Evolutionary conservation across 1,140 invertebrate genomes (phyloP).

Genomic region (Meloidogyne exigua): DNA sequence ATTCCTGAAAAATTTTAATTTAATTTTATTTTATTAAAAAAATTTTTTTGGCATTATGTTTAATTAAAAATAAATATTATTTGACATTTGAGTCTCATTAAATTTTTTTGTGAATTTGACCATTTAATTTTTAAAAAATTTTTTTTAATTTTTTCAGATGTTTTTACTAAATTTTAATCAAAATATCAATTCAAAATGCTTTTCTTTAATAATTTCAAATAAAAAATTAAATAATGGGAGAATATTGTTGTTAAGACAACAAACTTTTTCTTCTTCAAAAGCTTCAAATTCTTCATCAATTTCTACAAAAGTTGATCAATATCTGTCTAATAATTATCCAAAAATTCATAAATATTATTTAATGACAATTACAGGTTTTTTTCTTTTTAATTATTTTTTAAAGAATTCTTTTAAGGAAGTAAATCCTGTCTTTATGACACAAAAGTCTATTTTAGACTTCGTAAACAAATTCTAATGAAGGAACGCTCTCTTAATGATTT

Average conservation of each 20-base stretch:
- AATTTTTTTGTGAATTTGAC: too few relatives aligned
- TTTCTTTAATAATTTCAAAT: too few relatives aligned
- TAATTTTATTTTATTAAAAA: too few relatives aligned
- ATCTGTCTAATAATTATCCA: background rate
- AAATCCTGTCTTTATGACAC: background rate
- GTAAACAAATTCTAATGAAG: background rate
- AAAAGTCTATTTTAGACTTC: slow-evolving; percentile 1
- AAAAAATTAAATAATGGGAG: too few relatives aligned
- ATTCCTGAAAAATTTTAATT: too few relatives aligned
- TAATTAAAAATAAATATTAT: too few relatives aligned
- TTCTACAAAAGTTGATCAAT: background rate
- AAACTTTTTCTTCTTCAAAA: background rate
- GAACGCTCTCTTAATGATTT: background rate
- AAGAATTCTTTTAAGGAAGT: background rate
- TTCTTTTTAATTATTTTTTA: background rate
- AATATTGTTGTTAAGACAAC: background rate
- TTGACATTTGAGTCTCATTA: too few relatives aligned
- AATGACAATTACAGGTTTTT: background rate
- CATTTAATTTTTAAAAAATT: too few relatives aligned
- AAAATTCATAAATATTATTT: background rate
- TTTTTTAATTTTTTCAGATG: too few relatives aligned
- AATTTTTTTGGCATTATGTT: too few relatives aligned
- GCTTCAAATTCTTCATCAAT: background rate
- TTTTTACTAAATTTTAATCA: too few relatives aligned
- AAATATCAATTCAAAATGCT: too few relatives aligned